phyloP scores from a whole-genome alignment of 2,113 vertebrate species.

The Scomber colias region DNA sequence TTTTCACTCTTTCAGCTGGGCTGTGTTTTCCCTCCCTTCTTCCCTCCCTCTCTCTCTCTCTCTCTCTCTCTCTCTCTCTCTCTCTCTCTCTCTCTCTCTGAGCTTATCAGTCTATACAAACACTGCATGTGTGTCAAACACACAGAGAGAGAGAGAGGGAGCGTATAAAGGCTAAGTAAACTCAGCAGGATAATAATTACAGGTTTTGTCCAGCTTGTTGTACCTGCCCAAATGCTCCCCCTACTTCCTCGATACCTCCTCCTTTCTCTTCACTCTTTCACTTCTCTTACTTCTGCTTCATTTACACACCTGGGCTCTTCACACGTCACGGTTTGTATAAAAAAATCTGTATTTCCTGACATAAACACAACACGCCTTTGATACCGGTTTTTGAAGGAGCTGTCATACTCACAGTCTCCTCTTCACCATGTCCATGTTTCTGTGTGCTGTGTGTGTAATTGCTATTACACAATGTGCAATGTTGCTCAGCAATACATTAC shows the following conservation, averaged over 20 bases:
- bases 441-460: not conserved
- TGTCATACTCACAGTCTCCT: not conserved
- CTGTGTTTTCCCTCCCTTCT: slow-evolving; percentile 28
- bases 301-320: slow-evolving; percentile 6
- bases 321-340: not conserved
- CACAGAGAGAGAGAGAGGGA: slow-evolving; percentile 3
- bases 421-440: not conserved
- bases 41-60: not conserved
- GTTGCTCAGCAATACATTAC: not conserved
- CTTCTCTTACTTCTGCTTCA: not conserved
- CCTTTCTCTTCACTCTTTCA: not conserved
- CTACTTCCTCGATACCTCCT: not conserved
- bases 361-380: not conserved
- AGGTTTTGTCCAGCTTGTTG: slow-evolving; percentile 51
- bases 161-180: slow-evolving; percentile 51
- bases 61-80: not conserved
- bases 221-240: slow-evolving; percentile 54
- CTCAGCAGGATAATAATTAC: slow-evolving; percentile 58
- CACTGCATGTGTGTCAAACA: slow-evolving; percentile 1
- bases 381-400: not conserved
- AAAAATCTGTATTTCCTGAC: not conserved
- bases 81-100: slow-evolving; percentile 5
- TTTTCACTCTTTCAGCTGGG: slow-evolving; percentile 34
- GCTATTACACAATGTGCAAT: slow-evolving; percentile 34
- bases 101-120: slow-evolving; percentile 71